These are phyloP conservation scores for Willowsia nigromaculata DNA, from an alignment of 2,888 invertebrate species.

Conservation along the genomic window DNA sequence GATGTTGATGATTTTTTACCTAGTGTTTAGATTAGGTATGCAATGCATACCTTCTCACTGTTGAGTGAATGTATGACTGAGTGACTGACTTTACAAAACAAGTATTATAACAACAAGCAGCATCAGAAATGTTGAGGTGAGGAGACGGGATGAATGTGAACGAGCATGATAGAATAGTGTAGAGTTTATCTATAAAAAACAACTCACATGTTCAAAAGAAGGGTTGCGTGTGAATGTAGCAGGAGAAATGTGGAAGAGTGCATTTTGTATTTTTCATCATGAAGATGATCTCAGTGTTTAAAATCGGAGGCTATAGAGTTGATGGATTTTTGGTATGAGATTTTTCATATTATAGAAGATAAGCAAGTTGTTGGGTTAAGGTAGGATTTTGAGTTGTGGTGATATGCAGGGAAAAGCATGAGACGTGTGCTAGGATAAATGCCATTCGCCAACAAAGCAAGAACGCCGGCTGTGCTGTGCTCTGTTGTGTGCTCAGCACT, in stretches of 20 bases:
- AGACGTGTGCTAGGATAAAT: constrained; percentile 19
- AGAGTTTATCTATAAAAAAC: neutral
- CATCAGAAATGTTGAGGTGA: constrained; percentile 20
- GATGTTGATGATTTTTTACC: constrained; percentile 31
- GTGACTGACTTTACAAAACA: constrained; percentile 54
- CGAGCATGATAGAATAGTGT: neutral
- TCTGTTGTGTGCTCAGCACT: constrained; percentile 10
- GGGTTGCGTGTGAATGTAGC: neutral
- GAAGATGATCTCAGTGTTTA: constrained; percentile 27
- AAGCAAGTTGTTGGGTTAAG: neutral
- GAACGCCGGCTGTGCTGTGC: constrained; percentile 49
- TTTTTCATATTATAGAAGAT: neutral
- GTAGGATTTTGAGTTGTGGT: too few species aligned
- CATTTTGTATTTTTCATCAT: neutral
- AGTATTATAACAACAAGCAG: constrained; percentile 23
- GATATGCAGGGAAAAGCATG: neutral
- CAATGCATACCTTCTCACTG: constrained; percentile 15
- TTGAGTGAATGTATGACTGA: constrained; percentile 44
- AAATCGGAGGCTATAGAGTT: neutral
- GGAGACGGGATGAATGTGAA: neutral
- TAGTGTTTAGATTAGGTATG: constrained; percentile 25
- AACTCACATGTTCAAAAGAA: neutral
- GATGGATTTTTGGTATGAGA: neutral
- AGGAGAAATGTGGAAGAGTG: constrained; percentile 54
- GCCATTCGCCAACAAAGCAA: constrained; percentile 35